phyloP scores from a whole-genome alignment of 2,888 invertebrate species.

The Mythimna pallens region DNA sequence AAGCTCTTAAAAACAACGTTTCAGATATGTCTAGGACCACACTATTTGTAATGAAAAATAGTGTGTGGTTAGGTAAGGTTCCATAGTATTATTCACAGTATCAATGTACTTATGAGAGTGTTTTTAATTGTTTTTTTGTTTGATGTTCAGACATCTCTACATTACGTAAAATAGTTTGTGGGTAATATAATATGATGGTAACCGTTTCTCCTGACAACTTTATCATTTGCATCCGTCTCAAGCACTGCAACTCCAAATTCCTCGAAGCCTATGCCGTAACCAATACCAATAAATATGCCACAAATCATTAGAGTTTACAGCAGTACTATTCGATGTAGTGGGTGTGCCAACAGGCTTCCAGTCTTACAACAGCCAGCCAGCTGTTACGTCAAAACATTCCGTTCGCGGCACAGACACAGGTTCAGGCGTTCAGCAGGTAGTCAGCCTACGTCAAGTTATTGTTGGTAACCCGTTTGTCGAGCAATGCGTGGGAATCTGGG shows the following conservation, averaged over 20 bases:
- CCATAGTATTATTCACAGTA: too few species aligned
- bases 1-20: too few species aligned
- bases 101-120: too few species aligned
- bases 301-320: constrained; percentile 53
- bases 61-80: too few species aligned
- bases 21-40: too few species aligned
- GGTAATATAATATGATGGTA: neutral
- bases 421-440: constrained; percentile 51
- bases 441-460: constrained; percentile 52
- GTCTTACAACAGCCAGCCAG: constrained; percentile 59
- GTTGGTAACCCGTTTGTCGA: constrained; percentile 56
- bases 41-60: too few species aligned
- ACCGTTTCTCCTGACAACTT: neutral
- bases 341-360: constrained; percentile 57
- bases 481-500: constrained; percentile 55
- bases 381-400: constrained; percentile 62
- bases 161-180: neutral
- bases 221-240: neutral
- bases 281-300: constrained; percentile 49
- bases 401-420: constrained; percentile 33
- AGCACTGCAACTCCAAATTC: constrained; percentile 15
- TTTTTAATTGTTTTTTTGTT: too few species aligned
- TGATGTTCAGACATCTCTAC: too few species aligned
- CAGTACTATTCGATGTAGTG: constrained; percentile 39
- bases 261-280: constrained; percentile 14